Conservation (phyloP, 1,140 invertebrate genomes). For the Pogonomyrmex barbatus region DNA sequence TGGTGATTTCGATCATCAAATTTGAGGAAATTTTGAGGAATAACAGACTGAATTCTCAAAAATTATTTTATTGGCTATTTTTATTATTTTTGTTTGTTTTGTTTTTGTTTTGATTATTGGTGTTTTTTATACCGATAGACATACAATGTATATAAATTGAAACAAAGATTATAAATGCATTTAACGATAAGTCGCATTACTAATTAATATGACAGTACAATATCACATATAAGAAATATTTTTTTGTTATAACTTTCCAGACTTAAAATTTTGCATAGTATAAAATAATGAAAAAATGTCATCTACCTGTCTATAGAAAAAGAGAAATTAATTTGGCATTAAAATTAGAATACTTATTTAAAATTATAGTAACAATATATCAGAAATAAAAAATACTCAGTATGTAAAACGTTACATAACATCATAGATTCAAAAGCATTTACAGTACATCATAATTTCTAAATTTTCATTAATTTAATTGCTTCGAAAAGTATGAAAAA, state of each 20-base stretch:
- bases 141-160: background rate
- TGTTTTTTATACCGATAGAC: background rate
- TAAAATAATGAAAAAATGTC: background rate
- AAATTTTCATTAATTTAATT: background rate
- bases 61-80: background rate
- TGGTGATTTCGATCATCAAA: constrained; percentile 1
- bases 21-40: background rate
- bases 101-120: background rate
- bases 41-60: background rate
- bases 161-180: background rate
- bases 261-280: background rate
- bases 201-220: background rate
- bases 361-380: background rate
- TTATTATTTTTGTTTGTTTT: background rate
- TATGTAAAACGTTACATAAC: background rate
- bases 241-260: background rate
- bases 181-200: background rate
- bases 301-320: background rate
- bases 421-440: background rate
- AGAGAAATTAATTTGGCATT: background rate
- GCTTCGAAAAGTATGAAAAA: background rate
- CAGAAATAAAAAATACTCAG: background rate
- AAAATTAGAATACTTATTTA: background rate
- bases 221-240: background rate
- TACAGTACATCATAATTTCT: background rate